A percentile compares a stretch with the other conserved stretches of the same genome.
Conservation (phyloP, 2,888 invertebrate genomes). For the Hermodice carunculata region DNA sequence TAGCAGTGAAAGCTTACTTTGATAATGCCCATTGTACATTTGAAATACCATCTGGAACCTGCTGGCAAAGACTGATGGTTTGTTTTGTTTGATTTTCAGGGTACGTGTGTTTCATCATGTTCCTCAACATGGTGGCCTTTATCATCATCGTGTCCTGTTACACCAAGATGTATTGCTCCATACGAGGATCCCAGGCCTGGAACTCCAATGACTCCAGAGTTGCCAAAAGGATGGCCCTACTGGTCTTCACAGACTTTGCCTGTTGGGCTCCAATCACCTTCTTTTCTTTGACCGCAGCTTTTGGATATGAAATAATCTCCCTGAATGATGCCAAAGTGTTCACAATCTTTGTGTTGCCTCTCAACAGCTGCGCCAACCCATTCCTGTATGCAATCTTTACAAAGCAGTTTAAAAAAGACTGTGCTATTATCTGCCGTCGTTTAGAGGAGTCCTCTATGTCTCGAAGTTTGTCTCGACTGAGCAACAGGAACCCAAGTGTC, state of each 20-base stretch:
- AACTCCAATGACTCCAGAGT: conserved; percentile 97
- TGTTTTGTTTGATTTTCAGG: conserved; percentile 50
- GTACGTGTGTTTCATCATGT: conserved; percentile 66
- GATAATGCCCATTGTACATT: no score
- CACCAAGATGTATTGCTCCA: conserved; percentile 97
- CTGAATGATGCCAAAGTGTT: conserved; percentile 95
- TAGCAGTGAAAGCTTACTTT: no score
- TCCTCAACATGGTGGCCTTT: conserved; percentile 79
- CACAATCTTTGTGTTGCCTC: conserved; percentile 94
- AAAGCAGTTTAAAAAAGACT: conserved; percentile 97
- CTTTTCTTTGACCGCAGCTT: conserved; percentile 92
- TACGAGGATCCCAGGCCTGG: conserved; percentile 95
- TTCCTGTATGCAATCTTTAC: conserved; percentile 98
- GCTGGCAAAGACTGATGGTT: not conserved
- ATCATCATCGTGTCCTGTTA: conserved; percentile 96
- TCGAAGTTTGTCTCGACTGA: conserved; percentile 54
- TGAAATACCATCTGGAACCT: not conserved
- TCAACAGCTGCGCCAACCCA: conserved; percentile 98
- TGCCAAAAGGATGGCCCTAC: conserved; percentile 94
- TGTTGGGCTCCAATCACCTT: conserved; percentile 99
- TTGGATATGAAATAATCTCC: conserved; percentile 90
- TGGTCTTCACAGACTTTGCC: conserved; percentile 96
- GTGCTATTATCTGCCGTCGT: conserved; percentile 94
- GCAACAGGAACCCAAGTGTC: conserved; percentile 36
- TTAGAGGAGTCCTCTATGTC: conserved; percentile 79